Percentiles rank a stretch among this genome's conserved stretches.
Conservation (phyloP, 2,888 invertebrate genomes). For the Ophonus ardosiacus region DNA sequence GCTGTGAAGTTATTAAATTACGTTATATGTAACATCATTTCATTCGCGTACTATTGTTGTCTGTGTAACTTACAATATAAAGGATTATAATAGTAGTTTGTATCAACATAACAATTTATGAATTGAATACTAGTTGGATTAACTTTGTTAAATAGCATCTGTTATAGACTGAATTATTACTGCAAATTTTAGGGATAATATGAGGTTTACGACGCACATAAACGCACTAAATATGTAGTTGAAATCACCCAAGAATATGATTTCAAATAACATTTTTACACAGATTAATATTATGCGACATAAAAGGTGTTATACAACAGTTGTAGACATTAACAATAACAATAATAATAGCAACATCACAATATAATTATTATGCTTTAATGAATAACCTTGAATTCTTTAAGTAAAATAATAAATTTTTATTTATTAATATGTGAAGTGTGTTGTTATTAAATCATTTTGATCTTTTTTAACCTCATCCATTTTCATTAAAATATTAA, state of each 20-base stretch:
- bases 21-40: neutral
- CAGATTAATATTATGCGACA: no score
- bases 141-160: slow-evolving; percentile 1
- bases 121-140: neutral
- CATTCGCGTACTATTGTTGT: neutral
- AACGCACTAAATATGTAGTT: slow-evolving; percentile 24
- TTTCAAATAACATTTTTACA: no score
- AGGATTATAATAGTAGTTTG: neutral
- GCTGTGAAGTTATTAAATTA: neutral
- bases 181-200: neutral
- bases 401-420: no score
- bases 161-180: slow-evolving; percentile 12
- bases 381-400: no score
- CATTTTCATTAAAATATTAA: no score
- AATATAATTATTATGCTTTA: no score
- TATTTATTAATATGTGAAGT: no score
- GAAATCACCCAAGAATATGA: neutral
- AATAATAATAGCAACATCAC: no score
- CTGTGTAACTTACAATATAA: neutral
- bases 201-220: neutral
- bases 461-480: no score
- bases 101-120: neutral
- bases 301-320: no score
- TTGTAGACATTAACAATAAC: no score
- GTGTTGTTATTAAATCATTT: no score